These are phyloP conservation scores for Rhipidura dahli DNA, from an alignment of 2,113 vertebrate genomes.

Conservation along the genomic window DNA sequence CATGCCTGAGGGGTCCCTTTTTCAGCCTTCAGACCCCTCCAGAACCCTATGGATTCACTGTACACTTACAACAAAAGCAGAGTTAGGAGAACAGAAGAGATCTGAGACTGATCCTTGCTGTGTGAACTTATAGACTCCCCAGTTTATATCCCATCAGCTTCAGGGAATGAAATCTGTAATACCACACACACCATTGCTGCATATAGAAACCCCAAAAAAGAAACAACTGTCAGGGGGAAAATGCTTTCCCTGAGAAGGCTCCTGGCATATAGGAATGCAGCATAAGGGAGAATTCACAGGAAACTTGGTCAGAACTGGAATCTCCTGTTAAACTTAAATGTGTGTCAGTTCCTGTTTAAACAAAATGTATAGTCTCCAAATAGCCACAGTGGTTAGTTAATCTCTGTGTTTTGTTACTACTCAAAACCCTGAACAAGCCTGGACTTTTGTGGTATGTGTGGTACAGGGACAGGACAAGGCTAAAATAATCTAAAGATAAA, in stretches of 20 bases:
- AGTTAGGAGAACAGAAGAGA: background rate
- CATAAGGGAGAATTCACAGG: background rate
- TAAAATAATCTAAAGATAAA: background rate
- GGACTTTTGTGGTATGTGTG: background rate
- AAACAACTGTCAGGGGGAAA: background rate
- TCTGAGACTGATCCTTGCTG: background rate
- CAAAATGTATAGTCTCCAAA: background rate
- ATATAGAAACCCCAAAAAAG: background rate
- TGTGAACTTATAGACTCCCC: background rate
- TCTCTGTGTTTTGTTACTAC: background rate
- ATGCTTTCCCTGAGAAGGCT: background rate
- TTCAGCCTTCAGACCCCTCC: background rate
- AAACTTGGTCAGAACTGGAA: background rate
- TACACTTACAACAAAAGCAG: background rate
- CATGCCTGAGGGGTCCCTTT: background rate
- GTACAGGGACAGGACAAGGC: background rate
- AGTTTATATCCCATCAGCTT: background rate
- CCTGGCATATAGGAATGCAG: background rate
- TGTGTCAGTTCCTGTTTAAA: background rate
- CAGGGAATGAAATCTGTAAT: background rate
- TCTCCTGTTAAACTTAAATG: background rate
- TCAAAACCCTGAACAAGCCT: background rate
- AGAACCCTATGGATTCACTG: rapidly evolving
- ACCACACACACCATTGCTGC: background rate
- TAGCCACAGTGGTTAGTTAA: background rate